Evolutionary conservation across 2,113 vertebrate species (phyloP).

Genomic region (Notothenia rossii): DNA sequence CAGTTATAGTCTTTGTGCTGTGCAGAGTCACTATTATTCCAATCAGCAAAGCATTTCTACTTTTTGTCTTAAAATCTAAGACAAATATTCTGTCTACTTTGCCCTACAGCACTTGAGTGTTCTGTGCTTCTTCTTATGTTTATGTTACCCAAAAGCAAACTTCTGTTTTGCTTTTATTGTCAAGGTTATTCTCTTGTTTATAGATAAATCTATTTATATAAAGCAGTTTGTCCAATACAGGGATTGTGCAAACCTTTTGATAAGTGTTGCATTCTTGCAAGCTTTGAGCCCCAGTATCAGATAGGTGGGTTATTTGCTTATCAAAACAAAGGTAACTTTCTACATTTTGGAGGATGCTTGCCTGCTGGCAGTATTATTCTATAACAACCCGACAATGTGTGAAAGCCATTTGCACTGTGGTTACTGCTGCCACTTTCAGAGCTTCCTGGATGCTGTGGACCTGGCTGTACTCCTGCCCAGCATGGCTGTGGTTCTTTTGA

Average conservation of each 20-base stretch:
- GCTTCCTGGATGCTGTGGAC: conserved; percentile 45
- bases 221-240: neutral
- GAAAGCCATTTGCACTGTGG: conserved; percentile 47
- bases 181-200: neutral
- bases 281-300: neutral
- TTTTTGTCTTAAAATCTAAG: no score
- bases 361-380: neutral
- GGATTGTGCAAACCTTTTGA: neutral
- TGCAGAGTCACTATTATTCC: neutral
- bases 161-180: conserved; percentile 2
- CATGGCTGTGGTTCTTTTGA: conserved; percentile 72
- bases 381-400: conserved; percentile 20
- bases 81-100: neutral
- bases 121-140: neutral
- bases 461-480: conserved; percentile 48
- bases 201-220: conserved; percentile 1
- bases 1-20: conserved; percentile 5
- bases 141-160: no score
- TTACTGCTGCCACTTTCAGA: conserved; percentile 35
- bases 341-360: neutral
- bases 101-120: no score
- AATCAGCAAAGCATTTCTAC: neutral
- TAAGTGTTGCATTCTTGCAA: neutral
- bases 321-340: neutral
- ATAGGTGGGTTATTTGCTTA: neutral